Percentiles rank a stretch among this genome's conserved stretches.
These are phyloP conservation scores for Sylvilagus bachmani DNA, from an alignment of 2,113 vertebrate genomes.

Conservation along the genomic window DNA sequence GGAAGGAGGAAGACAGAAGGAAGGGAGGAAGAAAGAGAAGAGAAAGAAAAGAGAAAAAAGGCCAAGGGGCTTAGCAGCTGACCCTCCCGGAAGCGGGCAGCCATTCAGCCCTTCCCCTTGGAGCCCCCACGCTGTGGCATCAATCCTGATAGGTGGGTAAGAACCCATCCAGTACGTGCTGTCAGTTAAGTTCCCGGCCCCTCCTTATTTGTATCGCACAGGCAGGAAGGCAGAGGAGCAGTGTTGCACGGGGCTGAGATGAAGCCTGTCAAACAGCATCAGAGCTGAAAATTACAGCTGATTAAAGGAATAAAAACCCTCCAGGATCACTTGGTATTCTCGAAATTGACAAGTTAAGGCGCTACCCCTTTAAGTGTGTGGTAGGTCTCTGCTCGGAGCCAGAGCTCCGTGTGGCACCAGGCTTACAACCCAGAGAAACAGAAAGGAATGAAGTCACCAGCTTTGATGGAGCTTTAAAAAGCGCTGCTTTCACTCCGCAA, in stretches of 20 bases:
- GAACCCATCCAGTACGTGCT: conserved; percentile 36
- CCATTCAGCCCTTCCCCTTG: neutral
- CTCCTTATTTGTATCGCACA: conserved; percentile 23
- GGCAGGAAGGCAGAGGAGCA: conserved; percentile 55
- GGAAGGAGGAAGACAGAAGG: neutral
- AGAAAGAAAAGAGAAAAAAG: neutral
- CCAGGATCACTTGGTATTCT: conserved; percentile 70
- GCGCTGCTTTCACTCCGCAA: conserved; percentile 71
- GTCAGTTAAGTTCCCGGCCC: conserved; percentile 33
- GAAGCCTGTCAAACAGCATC: conserved; percentile 80
- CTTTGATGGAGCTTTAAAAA: conserved; percentile 78
- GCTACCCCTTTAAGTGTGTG: conserved; percentile 79
- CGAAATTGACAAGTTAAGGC: conserved; percentile 78
- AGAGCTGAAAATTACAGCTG: conserved; percentile 83
- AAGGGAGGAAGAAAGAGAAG: neutral
- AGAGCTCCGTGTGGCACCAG: conserved; percentile 57
- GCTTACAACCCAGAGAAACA: conserved; percentile 78
- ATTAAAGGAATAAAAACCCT: conserved; percentile 78
- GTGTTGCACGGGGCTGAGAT: conserved; percentile 60
- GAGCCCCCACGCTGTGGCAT: neutral
- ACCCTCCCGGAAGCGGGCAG: neutral
- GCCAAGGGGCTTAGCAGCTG: neutral
- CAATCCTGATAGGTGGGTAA: neutral
- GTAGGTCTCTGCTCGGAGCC: conserved; percentile 58
- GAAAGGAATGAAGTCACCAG: conserved; percentile 73